These are phyloP conservation scores for Mesaphorura yosii DNA, from an alignment of 1,140 invertebrate genomes.

Conservation along the genomic window DNA sequence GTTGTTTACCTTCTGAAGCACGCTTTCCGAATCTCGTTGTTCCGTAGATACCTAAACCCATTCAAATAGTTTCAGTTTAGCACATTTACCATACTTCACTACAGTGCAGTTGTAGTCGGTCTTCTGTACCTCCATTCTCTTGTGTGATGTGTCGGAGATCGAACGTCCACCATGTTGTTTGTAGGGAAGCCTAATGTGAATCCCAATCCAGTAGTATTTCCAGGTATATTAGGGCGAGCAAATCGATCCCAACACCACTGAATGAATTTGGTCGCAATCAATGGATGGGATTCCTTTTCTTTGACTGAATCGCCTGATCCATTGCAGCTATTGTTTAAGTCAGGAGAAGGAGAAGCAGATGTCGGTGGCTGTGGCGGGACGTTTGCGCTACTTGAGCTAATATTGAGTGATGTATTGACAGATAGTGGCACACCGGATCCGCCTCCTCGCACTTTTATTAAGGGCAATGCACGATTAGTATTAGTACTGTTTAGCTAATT, in stretches of 20 bases:
- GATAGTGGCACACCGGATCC: too few species aligned
- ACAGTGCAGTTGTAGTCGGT: neutral
- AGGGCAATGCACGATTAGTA: too few species aligned
- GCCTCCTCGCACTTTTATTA: too few species aligned
- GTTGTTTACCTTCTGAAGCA: slow-evolving; percentile 36
- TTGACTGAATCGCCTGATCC: neutral
- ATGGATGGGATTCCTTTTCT: slow-evolving; percentile 21
- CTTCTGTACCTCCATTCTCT: slow-evolving; percentile 49
- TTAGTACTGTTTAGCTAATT: too few species aligned
- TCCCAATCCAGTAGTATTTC: slow-evolving; percentile 34
- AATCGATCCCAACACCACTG: slow-evolving; percentile 31
- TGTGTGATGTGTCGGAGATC: slow-evolving; percentile 52
- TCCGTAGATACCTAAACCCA: slow-evolving; percentile 45
- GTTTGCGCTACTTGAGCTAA: too few species aligned
- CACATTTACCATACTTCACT: slow-evolving; percentile 1
- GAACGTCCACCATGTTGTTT: slow-evolving; percentile 62
- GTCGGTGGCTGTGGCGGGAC: too few species aligned
- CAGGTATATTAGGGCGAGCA: slow-evolving; percentile 29
- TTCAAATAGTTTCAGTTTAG: slow-evolving; percentile 9
- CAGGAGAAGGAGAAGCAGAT: slow-evolving; percentile 13
- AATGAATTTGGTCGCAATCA: slow-evolving; percentile 30
- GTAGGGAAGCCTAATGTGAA: slow-evolving; percentile 39
- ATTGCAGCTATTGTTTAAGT: neutral
- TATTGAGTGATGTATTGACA: too few species aligned
- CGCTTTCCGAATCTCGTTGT: slow-evolving; percentile 47